Conservation (phyloP, 2,113 vertebrate genomes). For the Cathartes aura region DNA sequence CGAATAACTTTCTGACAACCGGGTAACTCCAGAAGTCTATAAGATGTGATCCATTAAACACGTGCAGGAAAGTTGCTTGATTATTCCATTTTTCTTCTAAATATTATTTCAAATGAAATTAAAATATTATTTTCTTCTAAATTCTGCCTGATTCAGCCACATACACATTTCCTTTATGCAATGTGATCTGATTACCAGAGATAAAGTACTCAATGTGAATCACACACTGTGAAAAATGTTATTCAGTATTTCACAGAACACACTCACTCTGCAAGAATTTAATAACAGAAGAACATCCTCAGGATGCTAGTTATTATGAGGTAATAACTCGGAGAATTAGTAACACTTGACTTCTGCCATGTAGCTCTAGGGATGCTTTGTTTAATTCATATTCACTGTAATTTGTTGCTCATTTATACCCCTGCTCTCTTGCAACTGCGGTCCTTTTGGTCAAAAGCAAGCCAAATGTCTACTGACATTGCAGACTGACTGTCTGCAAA, state of each 20-base stretch:
- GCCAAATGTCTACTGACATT: background rate
- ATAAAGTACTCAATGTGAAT: background rate
- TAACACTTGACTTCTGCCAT: conserved; percentile 41
- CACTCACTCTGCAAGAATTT: background rate
- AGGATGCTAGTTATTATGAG: conserved; percentile 18
- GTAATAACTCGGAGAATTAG: conserved; percentile 35
- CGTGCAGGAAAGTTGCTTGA: background rate
- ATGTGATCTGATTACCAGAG: background rate
- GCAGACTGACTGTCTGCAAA: background rate
- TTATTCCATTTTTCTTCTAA: background rate
- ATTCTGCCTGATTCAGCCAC: background rate
- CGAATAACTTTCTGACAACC: background rate
- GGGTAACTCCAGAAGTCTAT: background rate
- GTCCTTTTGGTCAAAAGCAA: conserved; percentile 26
- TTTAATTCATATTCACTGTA: conserved; percentile 30
- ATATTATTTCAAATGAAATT: background rate
- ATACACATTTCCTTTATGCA: background rate
- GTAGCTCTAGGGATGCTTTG: conserved; percentile 16
- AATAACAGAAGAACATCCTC: background rate
- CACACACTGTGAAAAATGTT: background rate
- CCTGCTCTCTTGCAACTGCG: background rate
- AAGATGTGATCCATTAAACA: background rate
- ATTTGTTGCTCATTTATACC: conserved; percentile 44
- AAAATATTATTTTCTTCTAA: background rate
- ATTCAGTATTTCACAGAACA: background rate